phyloP scores from a whole-genome alignment of 2,888 invertebrate species.

The Rhopalosiphum nymphaeae region DNA sequence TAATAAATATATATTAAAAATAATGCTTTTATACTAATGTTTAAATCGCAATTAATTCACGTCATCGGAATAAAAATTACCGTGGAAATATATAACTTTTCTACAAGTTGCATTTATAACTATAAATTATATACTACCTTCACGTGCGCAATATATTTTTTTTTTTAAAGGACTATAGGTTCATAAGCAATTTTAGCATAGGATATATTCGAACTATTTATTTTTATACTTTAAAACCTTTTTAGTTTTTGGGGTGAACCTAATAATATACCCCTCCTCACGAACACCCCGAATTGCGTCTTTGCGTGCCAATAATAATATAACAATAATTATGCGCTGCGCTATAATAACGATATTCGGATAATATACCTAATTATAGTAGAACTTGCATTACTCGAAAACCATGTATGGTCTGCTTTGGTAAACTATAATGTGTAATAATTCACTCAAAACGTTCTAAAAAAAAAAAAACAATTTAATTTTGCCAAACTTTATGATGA shows the following conservation, averaged over 20 bases:
- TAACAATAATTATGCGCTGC: neutral
- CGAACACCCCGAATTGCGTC: neutral
- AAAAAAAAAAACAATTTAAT: neutral
- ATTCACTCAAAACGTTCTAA: neutral
- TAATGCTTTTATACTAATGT: neutral
- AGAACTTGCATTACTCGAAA: neutral
- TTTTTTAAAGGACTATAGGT: neutral
- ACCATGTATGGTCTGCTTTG: neutral
- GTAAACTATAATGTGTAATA: neutral
- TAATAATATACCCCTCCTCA: neutral
- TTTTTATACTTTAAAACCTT: neutral
- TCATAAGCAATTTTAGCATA: neutral
- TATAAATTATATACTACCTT: neutral
- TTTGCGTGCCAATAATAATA: neutral
- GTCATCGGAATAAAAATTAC: neutral
- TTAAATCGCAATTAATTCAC: neutral
- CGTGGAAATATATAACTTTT: neutral
- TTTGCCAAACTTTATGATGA: neutral
- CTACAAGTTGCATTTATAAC: neutral
- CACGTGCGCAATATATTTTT: neutral
- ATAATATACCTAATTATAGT: neutral
- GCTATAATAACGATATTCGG: neutral
- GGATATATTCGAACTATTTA: neutral
- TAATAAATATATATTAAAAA: neutral
- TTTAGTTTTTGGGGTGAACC: neutral